Percentiles rank a stretch among this genome's conserved stretches.
These are phyloP conservation scores for Bugulina stolonifera DNA, from an alignment of 2,888 invertebrate species.

Conservation along the genomic window DNA sequence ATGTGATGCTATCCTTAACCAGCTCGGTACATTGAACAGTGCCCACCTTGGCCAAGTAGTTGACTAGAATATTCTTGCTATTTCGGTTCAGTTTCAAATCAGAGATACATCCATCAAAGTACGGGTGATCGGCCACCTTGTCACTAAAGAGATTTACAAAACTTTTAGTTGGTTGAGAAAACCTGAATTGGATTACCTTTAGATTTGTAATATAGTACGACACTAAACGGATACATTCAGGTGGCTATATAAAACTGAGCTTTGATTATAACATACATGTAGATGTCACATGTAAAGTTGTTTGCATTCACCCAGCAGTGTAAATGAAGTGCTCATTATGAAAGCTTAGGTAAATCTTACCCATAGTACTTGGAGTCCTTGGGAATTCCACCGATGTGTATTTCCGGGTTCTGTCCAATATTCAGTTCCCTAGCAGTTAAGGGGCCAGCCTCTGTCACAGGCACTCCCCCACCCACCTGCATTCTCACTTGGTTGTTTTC, in stretches of 20 bases:
- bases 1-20: conserved; percentile 62
- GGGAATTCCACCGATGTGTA: conserved; percentile 23
- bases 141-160: neutral
- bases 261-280: too few relatives aligned
- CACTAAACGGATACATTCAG: too few relatives aligned
- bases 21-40: conserved; percentile 72
- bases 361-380: conserved; percentile 8
- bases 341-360: neutral
- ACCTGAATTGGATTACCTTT: too few relatives aligned
- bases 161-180: too few relatives aligned
- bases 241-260: too few relatives aligned
- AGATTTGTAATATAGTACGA: too few relatives aligned
- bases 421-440: neutral
- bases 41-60: conserved; percentile 70
- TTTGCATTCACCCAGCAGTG: too few relatives aligned
- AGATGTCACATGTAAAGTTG: too few relatives aligned
- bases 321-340: too few relatives aligned
- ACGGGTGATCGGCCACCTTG: conserved; percentile 51
- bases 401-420: neutral
- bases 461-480: neutral
- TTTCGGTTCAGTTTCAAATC: conserved; percentile 70
- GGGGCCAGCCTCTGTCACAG: neutral
- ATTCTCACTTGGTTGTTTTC: neutral
- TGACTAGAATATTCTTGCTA: conserved; percentile 64
- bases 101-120: conserved; percentile 87